Evolutionary conservation across 2,888 invertebrate species (phyloP), one percentile per base, ranked within the genome.

Genomic region (Blastobasis lacticolella): DNA sequence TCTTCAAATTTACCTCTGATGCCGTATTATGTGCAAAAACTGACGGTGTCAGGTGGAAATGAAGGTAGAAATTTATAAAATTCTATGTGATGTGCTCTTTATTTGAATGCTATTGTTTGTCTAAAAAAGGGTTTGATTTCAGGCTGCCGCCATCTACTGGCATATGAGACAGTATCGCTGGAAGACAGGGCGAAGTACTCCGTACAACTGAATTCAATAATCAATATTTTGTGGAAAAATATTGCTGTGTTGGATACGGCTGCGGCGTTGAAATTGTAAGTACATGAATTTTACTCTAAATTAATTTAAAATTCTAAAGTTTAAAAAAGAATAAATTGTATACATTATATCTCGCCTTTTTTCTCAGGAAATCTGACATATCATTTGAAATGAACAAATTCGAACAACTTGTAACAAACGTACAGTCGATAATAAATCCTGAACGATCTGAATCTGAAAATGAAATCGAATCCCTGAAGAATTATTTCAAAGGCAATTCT

Each of bases 141-240:
- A 87, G 87, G 68, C 43, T 63, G 69, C 4, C 69, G 71, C 7
- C 73, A 72, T 52, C 54, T 75, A 6, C 56, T 81, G 44, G 76
- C 81, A 1, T 84, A 81, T 54, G 76, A 89, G 60, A 75, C 77
- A 0, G 81, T 89, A 2, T 81, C 90, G 4, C 75, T 92, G 47
- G 89, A 89, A 43, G 83, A 89, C 46, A 88, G 89, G 55, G 73
- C 72, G 9, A 75, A 85, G 36, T 84, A 90, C 58, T 82, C 87
- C 1, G 63, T 72, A 10, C 90, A 91, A 56, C 69, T 92, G 42
- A 75, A 71, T 41, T 74, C 72, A 5, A 61, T 93, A 10, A 86
- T 89, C 57, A 82, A 88, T 55, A 74, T 90, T 8, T 60, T 93
- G 5, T 93, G 93, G 93, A 90, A 87, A 52, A 92, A 93, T 66